phyloP scores from a whole-genome alignment of 92 coral and sea anemone genomes.

The Montipora capitata region DNA sequence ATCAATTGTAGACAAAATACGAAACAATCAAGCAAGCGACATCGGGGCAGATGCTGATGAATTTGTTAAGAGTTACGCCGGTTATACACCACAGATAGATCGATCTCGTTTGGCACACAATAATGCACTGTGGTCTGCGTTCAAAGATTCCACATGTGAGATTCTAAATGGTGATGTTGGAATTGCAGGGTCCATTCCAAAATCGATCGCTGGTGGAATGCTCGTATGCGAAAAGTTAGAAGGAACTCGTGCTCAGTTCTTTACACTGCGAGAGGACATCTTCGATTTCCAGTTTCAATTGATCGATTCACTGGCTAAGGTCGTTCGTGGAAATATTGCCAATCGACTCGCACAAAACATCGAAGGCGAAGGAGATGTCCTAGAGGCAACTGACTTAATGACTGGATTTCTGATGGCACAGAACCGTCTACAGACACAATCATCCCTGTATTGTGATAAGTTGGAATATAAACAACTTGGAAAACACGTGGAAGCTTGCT shows the following conservation, averaged over 20 bases:
- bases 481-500: slow-evolving; percentile 12
- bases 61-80: slow-evolving; percentile 58
- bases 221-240: slow-evolving; percentile 65
- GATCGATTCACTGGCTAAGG: slow-evolving; percentile 60
- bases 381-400: slow-evolving; percentile 38
- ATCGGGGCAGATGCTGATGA: slow-evolving; percentile 29
- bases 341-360: slow-evolving; percentile 26
- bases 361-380: neutral
- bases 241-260: slow-evolving; percentile 67
- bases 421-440: slow-evolving; percentile 48
- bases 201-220: slow-evolving; percentile 36
- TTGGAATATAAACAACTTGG: slow-evolving; percentile 62
- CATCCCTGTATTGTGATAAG: slow-evolving; percentile 54
- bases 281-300: slow-evolving; percentile 80
- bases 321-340: slow-evolving; percentile 71
- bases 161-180: slow-evolving; percentile 39
- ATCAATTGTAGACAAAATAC: slow-evolving; percentile 17
- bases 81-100: slow-evolving; percentile 67
- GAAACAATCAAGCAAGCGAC: neutral
- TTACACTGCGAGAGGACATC: slow-evolving; percentile 66
- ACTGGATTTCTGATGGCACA: slow-evolving; percentile 62
- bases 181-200: neutral
- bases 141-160: slow-evolving; percentile 57
- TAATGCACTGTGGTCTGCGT: slow-evolving; percentile 54
- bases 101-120: slow-evolving; percentile 47